Percentiles rank a stretch among this genome's conserved stretches.
Conservation (phyloP, 2,113 vertebrate genomes). For the Bubo bubo region DNA sequence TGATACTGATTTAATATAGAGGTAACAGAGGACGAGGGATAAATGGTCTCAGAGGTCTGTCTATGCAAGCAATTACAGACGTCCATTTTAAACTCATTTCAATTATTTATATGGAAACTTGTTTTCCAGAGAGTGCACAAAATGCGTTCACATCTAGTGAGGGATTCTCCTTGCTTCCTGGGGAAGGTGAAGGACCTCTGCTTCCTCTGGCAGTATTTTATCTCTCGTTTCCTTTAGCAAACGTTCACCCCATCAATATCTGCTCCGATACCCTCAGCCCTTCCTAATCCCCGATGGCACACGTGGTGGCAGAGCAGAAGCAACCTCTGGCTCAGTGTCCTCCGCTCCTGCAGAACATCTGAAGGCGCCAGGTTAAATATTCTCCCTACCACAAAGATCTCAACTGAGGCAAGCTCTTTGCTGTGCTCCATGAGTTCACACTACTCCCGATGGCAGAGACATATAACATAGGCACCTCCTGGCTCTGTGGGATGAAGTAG, state of each 20-base stretch:
- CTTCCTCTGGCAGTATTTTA: neutral
- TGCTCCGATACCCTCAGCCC: neutral
- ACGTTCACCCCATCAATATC: neutral
- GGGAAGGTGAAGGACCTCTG: neutral
- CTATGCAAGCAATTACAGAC: neutral
- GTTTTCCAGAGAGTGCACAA: neutral
- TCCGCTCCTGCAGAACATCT: neutral
- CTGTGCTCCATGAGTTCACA: neutral
- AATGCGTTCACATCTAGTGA: neutral
- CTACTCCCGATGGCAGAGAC: neutral
- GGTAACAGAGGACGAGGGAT: neutral
- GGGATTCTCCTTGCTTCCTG: neutral
- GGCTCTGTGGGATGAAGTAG: neutral
- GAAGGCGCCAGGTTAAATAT: neutral
- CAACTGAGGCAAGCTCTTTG: neutral
- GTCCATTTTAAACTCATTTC: neutral
- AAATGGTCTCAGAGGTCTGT: neutral
- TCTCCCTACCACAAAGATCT: neutral
- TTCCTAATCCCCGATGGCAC: rapidly evolving
- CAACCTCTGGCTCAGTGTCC: neutral
- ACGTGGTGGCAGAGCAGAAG: rapidly evolving
- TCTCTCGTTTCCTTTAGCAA: neutral
- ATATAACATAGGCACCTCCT: rapidly evolving
- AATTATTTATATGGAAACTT: neutral
- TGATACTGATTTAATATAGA: neutral